phyloP scores from a whole-genome alignment of 2,113 vertebrate species.

The Tachycineta bicolor region DNA sequence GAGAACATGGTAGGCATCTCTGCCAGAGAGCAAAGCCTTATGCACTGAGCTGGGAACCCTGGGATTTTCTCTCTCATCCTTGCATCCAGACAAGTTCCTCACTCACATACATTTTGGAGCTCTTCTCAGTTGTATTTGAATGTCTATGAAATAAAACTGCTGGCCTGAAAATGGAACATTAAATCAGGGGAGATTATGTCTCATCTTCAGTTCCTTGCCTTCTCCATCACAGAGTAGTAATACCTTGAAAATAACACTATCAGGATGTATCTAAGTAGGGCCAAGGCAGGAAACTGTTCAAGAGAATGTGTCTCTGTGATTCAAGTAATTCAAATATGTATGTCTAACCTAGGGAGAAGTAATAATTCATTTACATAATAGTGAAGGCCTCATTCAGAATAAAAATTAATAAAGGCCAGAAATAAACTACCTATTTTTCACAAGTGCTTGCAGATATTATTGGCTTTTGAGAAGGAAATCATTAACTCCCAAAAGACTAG shows the following conservation, averaged over 20 bases:
- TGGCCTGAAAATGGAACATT: not conserved
- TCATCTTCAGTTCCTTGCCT: not conserved
- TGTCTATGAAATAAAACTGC: not conserved
- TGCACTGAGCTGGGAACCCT: not conserved
- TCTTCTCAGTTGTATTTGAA: not conserved
- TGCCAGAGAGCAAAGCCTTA: not conserved
- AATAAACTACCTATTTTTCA: not conserved
- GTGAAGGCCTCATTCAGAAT: not conserved
- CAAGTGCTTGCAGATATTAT: not conserved
- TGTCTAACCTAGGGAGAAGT: not conserved
- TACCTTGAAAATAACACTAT: not conserved
- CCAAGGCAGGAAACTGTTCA: not conserved
- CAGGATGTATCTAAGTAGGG: not conserved
- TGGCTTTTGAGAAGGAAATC: not conserved
- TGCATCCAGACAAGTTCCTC: not conserved
- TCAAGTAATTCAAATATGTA: not conserved
- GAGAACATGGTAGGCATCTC: not conserved
- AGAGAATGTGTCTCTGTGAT: not conserved
- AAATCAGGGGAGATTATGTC: not conserved
- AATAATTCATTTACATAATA: not conserved
- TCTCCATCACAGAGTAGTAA: not conserved
- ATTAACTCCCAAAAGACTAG: not conserved
- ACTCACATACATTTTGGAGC: not conserved
- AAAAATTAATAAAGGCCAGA: not conserved
- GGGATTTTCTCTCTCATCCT: not conserved